These are phyloP conservation scores for Hybognathus amarus DNA, from an alignment of 2,797 vertebrate genomes.

Conservation along the genomic window DNA sequence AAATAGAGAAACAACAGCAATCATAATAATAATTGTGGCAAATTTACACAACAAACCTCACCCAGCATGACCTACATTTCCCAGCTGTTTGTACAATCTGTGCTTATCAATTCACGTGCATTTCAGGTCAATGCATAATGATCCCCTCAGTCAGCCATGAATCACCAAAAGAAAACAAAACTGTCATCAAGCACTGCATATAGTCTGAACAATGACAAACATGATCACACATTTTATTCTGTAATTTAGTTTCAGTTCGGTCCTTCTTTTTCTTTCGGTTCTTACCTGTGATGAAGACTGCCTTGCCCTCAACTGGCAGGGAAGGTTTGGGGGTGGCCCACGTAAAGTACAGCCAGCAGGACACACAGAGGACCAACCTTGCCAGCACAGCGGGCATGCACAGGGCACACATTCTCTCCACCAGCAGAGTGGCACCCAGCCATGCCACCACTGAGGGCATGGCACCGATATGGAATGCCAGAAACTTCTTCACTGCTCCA, in stretches of 20 bases:
- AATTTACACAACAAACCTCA: constrained; percentile 8
- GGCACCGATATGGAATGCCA: constrained; percentile 71
- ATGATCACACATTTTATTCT: neutral
- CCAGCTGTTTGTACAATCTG: constrained; percentile 5
- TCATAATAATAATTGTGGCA: constrained; percentile 13
- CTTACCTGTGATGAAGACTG: constrained; percentile 81
- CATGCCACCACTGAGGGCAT: constrained; percentile 73
- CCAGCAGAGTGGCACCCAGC: constrained; percentile 75
- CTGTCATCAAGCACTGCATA: neutral
- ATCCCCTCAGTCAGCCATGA: neutral
- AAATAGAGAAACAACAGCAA: neutral
- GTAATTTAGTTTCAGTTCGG: neutral
- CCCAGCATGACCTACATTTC: constrained; percentile 26
- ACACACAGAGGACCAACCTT: constrained; percentile 63
- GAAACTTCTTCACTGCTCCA: constrained; percentile 72
- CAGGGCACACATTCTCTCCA: constrained; percentile 73
- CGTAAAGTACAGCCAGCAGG: constrained; percentile 65
- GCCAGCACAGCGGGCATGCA: constrained; percentile 71
- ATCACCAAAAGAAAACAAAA: neutral
- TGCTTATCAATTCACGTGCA: constrained; percentile 24
- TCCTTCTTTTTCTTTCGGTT: neutral
- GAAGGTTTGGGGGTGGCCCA: constrained; percentile 44
- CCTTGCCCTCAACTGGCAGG: constrained; percentile 70
- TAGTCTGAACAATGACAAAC: constrained; percentile 1
- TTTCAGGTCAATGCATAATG: constrained; percentile 1